phyloP scores from a whole-genome alignment of 1,140 invertebrate species.

The Colletes latitarsis region DNA sequence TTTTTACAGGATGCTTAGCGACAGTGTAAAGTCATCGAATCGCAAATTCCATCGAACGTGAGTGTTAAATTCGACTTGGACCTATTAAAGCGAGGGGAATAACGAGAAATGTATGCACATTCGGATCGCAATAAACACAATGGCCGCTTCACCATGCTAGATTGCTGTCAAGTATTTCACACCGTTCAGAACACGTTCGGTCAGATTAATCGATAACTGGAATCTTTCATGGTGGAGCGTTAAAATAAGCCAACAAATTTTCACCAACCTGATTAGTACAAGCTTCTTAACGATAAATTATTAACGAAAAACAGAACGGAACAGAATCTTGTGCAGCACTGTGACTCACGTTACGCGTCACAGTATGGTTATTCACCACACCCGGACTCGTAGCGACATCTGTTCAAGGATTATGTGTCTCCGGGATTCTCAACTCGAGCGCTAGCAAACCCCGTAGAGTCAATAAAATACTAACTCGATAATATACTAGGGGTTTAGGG shows the following conservation, averaged over 20 bases:
- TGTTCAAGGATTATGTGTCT: slow-evolving; percentile 16
- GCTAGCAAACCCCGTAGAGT: neutral
- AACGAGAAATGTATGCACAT: neutral
- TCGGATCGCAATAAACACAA: slow-evolving; percentile 41
- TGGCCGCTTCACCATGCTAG: slow-evolving; percentile 37
- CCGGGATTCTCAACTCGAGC: neutral
- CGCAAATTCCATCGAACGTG: too few relatives aligned
- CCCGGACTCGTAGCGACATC: slow-evolving; percentile 56
- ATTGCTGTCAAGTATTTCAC: slow-evolving; percentile 40
- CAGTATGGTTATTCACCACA: slow-evolving; percentile 68
- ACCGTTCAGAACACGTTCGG: neutral
- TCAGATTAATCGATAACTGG: neutral
- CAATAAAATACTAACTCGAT: neutral
- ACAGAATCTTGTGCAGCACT: slow-evolving; percentile 26
- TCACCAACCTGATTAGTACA: slow-evolving; percentile 35
- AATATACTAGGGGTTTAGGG: neutral
- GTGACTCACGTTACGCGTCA: slow-evolving; percentile 69
- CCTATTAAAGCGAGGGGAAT: neutral
- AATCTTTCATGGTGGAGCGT: neutral
- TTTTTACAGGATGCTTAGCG: neutral
- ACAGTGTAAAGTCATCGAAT: neutral
- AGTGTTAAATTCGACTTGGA: too few relatives aligned
- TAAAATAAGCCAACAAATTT: neutral
- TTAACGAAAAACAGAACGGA: slow-evolving; percentile 13
- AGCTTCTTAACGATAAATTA: slow-evolving; percentile 7